Percentiles rank a stretch among this genome's conserved stretches.
Conservation (phyloP, 2,797 vertebrate species). For the Pogonophryne albipinna region DNA sequence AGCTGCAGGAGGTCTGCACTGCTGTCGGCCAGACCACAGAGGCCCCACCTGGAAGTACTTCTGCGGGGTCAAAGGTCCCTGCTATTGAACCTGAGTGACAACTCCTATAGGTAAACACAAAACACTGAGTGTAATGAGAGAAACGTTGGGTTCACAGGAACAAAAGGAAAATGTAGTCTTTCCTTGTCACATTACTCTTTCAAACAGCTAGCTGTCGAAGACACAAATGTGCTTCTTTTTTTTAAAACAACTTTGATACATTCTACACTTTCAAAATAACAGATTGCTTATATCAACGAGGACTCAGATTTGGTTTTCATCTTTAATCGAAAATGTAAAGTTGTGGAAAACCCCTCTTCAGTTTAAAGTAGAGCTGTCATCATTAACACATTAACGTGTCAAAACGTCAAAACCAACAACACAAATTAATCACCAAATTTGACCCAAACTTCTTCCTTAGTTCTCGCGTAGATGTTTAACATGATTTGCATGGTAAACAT, state of each 20-base stretch:
- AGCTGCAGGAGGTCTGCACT: constrained; percentile 74
- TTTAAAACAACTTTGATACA: neutral
- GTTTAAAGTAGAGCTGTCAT: no score
- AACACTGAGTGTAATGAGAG: constrained; percentile 70
- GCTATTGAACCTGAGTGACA: constrained; percentile 85
- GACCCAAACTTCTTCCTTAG: no score
- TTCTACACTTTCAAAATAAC: neutral
- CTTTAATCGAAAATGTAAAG: neutral
- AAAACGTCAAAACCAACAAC: no score
- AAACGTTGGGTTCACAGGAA: constrained; percentile 53
- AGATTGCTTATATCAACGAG: neutral
- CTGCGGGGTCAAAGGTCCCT: constrained; percentile 80
- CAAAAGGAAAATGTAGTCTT: constrained; percentile 41
- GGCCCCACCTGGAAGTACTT: constrained; percentile 87
- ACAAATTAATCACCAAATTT: no score
- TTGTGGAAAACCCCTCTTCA: neutral
- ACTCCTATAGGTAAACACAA: constrained; percentile 75
- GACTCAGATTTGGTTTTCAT: neutral
- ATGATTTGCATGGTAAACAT: no score
- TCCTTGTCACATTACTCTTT: constrained; percentile 14
- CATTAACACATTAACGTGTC: no score
- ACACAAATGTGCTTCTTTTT: neutral
- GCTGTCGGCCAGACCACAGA: constrained; percentile 64
- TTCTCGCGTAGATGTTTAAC: no score
- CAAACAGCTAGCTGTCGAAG: neutral